phyloP scores from a whole-genome alignment of 2,113 vertebrate species.

The Neomonachus schauinslandi region DNA sequence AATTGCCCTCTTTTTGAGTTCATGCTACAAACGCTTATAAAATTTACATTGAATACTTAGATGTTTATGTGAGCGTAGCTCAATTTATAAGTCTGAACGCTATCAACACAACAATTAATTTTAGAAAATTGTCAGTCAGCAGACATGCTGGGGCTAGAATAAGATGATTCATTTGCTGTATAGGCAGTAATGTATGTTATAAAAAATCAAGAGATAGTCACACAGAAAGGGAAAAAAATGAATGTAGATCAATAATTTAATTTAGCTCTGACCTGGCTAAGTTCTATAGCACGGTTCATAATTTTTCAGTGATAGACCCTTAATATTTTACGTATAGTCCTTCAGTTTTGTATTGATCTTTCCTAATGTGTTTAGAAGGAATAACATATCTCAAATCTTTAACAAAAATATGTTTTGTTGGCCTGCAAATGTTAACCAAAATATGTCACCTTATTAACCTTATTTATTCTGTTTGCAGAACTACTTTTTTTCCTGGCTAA shows the following conservation, averaged over 20 bases:
- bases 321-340: constrained; percentile 75
- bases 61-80: constrained; percentile 68
- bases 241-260: constrained; percentile 85
- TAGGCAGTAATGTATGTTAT: constrained; percentile 69
- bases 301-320: constrained; percentile 81
- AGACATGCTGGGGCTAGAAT: constrained; percentile 69
- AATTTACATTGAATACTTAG: constrained; percentile 55
- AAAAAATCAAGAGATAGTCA: constrained; percentile 77
- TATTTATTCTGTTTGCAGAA: constrained; percentile 2
- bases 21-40: neutral
- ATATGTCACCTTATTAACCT: neutral
- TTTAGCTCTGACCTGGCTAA: constrained; percentile 79
- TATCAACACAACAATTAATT: constrained; percentile 80
- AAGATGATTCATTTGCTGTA: constrained; percentile 69
- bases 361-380: constrained; percentile 64
- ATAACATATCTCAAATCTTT: neutral
- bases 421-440: constrained; percentile 24
- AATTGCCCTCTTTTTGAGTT: constrained; percentile 51
- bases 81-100: constrained; percentile 74
- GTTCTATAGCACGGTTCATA: constrained; percentile 78
- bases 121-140: constrained; percentile 79
- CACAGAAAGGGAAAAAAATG: constrained; percentile 76
- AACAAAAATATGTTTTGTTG: neutral
- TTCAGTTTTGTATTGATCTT: constrained; percentile 79
- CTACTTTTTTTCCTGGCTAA: neutral